Evolutionary conservation across 1,140 invertebrate genomes (phyloP), one percentile per base, ranked within the genome.

Genomic region (Plectrocnemia conspersa): DNA sequence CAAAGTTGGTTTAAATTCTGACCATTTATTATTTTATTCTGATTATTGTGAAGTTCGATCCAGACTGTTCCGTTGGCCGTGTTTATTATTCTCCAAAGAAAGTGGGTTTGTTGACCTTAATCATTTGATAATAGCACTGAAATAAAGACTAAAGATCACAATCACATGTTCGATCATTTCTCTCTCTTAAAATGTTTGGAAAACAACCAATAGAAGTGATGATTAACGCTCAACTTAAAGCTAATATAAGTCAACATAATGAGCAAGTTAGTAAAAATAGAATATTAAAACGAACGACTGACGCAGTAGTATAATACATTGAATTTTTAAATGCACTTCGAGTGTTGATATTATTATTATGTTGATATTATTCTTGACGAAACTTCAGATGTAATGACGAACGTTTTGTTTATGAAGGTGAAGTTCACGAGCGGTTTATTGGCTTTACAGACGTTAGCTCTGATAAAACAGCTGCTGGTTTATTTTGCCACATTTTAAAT

Each of bases 31-130:
- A n/a, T n/a, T n/a, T n/a, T n/a, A n/a, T n/a, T n/a, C n/a, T n/a
- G n/a, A n/a, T n/a, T n/a, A n/a, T 15, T 45, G 42, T 25, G 42
- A 45, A 45, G 15, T 45, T 25, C 21, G 11, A 45, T 27, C 42
- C 6, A 45, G 15, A 25, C 21, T 45, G 15, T 45, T 45, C 23
- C 27, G 42, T 16, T 45, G 42, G 42, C 24, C 24, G 27, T 45
- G 42, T 25, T 25, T 45, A 45, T 45, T 45, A 27, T 45, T 45
- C 23, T 27, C 42, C 23, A 45, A 45, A 45, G 24, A 45, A 45
- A 27, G 15, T 25, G 42, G 42, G 21, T 45, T 45, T 45, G 21
- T n/a, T 13, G 42, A 45, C 16, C 42, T 45, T 16, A 27, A 27
- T 27, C 42, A 45, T 45, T 27, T 45, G 21, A 25, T 5, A 18